These are phyloP conservation scores for Drosophila paramelanica DNA, from an alignment of 2,888 invertebrate species.

Conservation along the genomic window DNA sequence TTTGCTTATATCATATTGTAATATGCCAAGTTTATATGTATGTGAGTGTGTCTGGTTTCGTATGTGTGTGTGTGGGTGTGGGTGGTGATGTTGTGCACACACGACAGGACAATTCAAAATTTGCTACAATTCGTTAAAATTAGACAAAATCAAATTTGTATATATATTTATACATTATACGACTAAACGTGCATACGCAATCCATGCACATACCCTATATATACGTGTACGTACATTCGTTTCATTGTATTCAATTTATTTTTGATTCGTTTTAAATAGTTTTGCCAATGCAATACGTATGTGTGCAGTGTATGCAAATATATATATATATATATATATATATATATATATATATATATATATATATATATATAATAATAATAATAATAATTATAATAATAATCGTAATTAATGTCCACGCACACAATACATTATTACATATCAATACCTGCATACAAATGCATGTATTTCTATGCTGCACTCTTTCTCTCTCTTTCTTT, in stretches of 20 bases:
- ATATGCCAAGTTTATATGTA: conserved; percentile 66
- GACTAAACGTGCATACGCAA: conserved; percentile 15
- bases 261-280: conserved; percentile 4
- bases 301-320: conserved; percentile 11
- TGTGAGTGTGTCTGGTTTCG: conserved; percentile 24
- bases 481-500: not conserved
- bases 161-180: conserved; percentile 7
- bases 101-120: conserved; percentile 37
- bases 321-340: not conserved
- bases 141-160: conserved; percentile 19
- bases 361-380: conserved; percentile 10
- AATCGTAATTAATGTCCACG: conserved; percentile 14
- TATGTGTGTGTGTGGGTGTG: conserved; percentile 20
- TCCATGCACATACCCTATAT: conserved; percentile 4
- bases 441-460: conserved; percentile 4
- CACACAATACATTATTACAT: conserved; percentile 12
- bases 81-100: conserved; percentile 15
- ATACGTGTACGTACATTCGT: conserved; percentile 21
- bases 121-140: conserved; percentile 40
- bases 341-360: not conserved
- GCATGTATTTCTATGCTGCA: not conserved
- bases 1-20: conserved; percentile 69
- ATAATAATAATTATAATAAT: conserved; percentile 9
- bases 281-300: conserved; percentile 2
- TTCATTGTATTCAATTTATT: conserved; percentile 2